Percentiles rank a stretch among this genome's conserved stretches.
phyloP scores from a whole-genome alignment of 1,140 invertebrate genomes.

The Anastrepha ludens region DNA sequence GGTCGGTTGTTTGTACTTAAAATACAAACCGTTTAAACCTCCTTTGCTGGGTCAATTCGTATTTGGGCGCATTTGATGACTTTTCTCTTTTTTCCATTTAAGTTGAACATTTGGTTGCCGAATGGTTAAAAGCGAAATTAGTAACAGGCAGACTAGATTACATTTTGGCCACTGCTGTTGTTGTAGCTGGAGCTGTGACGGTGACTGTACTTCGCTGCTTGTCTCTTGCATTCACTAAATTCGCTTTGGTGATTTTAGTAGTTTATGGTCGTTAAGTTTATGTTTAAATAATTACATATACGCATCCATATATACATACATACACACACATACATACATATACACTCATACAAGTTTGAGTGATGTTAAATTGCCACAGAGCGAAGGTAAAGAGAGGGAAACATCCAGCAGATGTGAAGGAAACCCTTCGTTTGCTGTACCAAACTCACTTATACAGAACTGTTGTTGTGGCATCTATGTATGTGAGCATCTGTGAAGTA shows the following conservation, averaged over 20 bases:
- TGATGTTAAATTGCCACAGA: too few species aligned
- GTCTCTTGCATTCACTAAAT: background rate
- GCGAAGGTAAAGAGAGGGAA: too few species aligned
- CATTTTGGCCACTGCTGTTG: background rate
- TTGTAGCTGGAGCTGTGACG: background rate
- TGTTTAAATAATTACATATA: conserved; percentile 4
- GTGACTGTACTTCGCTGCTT: background rate
- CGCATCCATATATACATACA: background rate
- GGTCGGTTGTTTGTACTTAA: background rate
- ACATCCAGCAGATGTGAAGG: too few species aligned
- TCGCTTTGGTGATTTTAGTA: conserved; percentile 35
- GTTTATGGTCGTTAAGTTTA: conserved; percentile 29
- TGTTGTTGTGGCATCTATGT: too few species aligned
- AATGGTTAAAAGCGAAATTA: background rate
- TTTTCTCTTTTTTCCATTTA: background rate
- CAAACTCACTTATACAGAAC: too few species aligned
- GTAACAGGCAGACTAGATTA: background rate
- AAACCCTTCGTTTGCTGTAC: too few species aligned
- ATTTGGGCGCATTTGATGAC: background rate
- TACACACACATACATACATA: background rate
- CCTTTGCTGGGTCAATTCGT: background rate
- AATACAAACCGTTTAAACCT: conserved; percentile 26
- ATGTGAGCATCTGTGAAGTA: too few species aligned
- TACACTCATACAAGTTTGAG: background rate
- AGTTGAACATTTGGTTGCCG: background rate